Conservation (phyloP, 1,140 invertebrate species). For the Stratiolaelaps scimitus region DNA sequence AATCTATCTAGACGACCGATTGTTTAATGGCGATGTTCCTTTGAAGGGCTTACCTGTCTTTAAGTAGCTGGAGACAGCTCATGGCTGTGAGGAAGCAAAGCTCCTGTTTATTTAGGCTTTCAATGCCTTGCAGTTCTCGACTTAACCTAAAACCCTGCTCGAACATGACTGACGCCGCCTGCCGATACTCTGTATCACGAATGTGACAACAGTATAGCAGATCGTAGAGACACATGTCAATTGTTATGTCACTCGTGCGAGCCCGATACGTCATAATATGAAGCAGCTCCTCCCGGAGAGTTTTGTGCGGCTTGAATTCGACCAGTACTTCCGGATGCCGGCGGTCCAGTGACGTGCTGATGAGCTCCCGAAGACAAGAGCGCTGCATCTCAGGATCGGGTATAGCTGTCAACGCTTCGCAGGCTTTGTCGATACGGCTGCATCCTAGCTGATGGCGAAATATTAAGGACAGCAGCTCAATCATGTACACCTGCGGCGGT, state of each 20-base stretch:
- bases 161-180: conserved; percentile 25
- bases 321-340: not conserved
- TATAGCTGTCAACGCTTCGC: not conserved
- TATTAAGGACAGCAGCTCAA: conserved; percentile 9
- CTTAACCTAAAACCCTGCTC: conserved; percentile 16
- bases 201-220: conserved; percentile 25
- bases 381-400: conserved; percentile 16
- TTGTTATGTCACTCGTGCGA: conserved; percentile 4
- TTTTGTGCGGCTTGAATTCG: not conserved
- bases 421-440: not conserved
- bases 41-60: conserved; percentile 14
- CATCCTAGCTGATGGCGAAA: conserved; percentile 5
- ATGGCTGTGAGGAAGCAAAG: conserved; percentile 13
- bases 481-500: not conserved
- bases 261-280: conserved; percentile 19
- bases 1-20: not conserved
- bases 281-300: not conserved
- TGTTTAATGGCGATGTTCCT: not conserved
- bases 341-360: not conserved
- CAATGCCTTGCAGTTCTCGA: conserved; percentile 18
- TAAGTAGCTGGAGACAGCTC: conserved; percentile 8
- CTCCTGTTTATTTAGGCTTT: conserved; percentile 6
- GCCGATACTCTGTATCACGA: not conserved
- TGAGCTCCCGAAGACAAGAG: not conserved
- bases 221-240: conserved; percentile 3